Conservation (phyloP, 2,797 vertebrate genomes). For the Coreius guichenoti region DNA sequence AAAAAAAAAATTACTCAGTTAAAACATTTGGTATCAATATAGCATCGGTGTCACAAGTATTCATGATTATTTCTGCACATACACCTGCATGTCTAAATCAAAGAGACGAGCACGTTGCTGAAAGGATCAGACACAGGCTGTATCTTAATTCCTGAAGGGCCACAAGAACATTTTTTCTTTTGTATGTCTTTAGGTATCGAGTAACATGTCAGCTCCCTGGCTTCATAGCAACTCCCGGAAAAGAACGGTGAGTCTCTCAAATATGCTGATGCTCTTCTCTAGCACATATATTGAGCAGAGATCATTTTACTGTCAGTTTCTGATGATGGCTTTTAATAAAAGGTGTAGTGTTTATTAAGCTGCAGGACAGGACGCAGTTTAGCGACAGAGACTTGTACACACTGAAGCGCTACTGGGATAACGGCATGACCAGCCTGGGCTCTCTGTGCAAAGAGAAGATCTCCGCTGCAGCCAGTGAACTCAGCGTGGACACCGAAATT, state of each 20-base stretch:
- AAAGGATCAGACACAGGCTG: not conserved
- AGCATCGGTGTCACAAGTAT: not conserved
- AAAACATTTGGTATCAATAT: not conserved
- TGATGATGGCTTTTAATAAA: conserved; percentile 26
- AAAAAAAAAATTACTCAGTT: not conserved
- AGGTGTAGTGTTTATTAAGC: conserved; percentile 76
- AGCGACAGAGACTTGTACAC: conserved; percentile 92
- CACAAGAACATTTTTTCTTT: conserved; percentile 50
- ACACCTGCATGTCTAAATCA: not conserved
- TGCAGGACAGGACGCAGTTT: conserved; percentile 98
- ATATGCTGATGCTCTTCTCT: not conserved
- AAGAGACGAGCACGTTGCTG: not conserved
- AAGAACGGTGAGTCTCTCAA: conserved; percentile 90
- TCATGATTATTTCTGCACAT: not conserved
- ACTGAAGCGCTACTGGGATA: conserved; percentile 98
- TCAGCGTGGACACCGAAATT: conserved; percentile 98
- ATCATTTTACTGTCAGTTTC: conserved; percentile 19
- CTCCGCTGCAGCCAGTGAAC: conserved; percentile 90
- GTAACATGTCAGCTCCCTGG: conserved; percentile 92
- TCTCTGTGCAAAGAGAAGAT: conserved; percentile 98
- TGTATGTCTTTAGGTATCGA: conserved; percentile 84
- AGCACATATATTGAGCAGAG: not conserved
- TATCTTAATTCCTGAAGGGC: not conserved
- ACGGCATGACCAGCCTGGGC: conserved; percentile 98
- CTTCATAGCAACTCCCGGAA: conserved; percentile 96